Evolutionary conservation across 2,113 vertebrate genomes (phyloP).

Genomic region (Tachycineta bicolor): DNA sequence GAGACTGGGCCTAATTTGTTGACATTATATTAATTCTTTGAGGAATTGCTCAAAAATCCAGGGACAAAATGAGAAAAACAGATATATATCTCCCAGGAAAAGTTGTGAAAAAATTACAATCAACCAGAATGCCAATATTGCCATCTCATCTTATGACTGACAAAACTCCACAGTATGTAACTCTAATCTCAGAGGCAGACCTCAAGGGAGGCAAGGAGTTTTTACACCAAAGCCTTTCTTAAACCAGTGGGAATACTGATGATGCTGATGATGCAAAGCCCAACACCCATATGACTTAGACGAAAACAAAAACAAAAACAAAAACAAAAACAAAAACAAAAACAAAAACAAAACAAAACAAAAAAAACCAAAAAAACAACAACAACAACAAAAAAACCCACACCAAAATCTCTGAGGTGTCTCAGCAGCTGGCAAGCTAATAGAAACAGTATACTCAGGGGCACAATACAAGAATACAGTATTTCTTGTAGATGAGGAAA

Average conservation of each 20-base stretch:
- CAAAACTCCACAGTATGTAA: background rate
- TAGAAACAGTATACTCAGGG: background rate
- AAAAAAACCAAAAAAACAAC: too few species aligned
- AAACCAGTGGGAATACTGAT: background rate
- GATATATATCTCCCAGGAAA: slow-evolving; percentile 27
- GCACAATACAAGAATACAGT: background rate
- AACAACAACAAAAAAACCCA: too few species aligned
- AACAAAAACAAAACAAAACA: too few species aligned
- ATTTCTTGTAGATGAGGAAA: slow-evolving; percentile 43
- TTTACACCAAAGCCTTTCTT: background rate
- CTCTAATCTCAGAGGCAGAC: background rate
- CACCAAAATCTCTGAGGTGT: background rate
- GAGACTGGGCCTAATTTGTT: slow-evolving; percentile 8
- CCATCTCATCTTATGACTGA: slow-evolving; percentile 42
- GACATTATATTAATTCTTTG: slow-evolving; percentile 31
- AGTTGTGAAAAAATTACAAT: slow-evolving; percentile 33
- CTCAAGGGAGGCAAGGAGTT: background rate
- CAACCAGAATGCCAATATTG: slow-evolving; percentile 32
- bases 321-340: too few species aligned
- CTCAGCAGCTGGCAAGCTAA: background rate
- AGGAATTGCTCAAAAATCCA: slow-evolving; percentile 42
- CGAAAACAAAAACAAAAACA: too few species aligned
- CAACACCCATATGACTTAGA: background rate
- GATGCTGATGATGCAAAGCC: background rate
- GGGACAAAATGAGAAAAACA: slow-evolving; percentile 54